These are phyloP conservation scores for Rambutsinella grinnellia DNA, from an alignment of 2,888 invertebrate genomes.

Conservation along the genomic window DNA sequence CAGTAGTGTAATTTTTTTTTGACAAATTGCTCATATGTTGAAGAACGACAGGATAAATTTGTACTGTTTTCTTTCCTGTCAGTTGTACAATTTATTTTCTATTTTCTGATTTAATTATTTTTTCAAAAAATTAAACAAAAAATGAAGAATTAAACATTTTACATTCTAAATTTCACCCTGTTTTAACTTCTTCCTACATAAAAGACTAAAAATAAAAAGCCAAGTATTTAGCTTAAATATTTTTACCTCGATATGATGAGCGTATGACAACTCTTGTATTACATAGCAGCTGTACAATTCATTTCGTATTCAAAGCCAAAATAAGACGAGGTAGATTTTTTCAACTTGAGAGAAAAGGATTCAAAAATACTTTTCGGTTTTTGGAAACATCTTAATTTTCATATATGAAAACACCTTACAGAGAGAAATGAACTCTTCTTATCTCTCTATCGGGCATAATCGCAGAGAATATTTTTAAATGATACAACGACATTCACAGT, in stretches of 20 bases:
- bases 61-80: too few relatives aligned
- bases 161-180: not conserved
- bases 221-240: not conserved
- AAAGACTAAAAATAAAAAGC: too few relatives aligned
- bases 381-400: not conserved
- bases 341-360: not conserved
- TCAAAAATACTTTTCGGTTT: not conserved
- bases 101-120: too few relatives aligned
- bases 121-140: too few relatives aligned
- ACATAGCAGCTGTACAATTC: conserved; percentile 50
- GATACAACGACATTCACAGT: not conserved
- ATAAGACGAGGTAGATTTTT: not conserved
- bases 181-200: not conserved
- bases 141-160: too few relatives aligned
- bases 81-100: too few relatives aligned
- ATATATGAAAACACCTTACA: not conserved
- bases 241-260: conserved; percentile 19
- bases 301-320: conserved; percentile 13
- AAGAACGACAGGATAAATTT: not conserved
- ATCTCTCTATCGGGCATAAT: not conserved
- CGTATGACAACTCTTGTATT: conserved; percentile 12
- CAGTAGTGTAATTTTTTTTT: too few relatives aligned
- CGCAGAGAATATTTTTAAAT: not conserved
- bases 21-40: too few relatives aligned
- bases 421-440: not conserved